Base-by-base conservation (phyloP, 2,888 invertebrate genomes). In the Eupithecia subfuscata region DNA sequence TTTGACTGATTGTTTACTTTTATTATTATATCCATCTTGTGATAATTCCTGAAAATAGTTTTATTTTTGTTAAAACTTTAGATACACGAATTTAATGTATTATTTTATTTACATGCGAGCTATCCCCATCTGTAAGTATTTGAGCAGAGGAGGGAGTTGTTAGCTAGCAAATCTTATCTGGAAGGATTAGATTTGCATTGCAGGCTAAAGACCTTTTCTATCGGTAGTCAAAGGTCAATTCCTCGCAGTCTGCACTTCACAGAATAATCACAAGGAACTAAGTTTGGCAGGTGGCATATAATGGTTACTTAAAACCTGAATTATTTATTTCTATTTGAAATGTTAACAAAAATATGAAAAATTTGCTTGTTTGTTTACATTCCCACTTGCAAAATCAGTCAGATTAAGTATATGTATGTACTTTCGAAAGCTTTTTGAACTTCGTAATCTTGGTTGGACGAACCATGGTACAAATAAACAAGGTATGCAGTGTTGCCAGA, bases 1-100 rank as follows among this genome's bases (percentile, higher is more conserved):
- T 91, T 95, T 2, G 95, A 93, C 84, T 95, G 95, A 84, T 94
- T 95, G 82, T 95, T 95, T 71, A 95, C 88, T 86, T 92, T 92
- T 73, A 95, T 89, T 72, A 95, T 83, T 70, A 92, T 85, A 80
- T 95, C 95, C 95, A 95, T 60, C 60, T 60, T 56, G 56, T 22
- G 22, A 5, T 6, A 14, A 6, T 60, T 60, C 14, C 25, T 60
- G 22, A 52, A n/a, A n/a, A 11, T 7, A 56, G n/a, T 22, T 9
- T 11, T 12, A 5, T 60, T 60, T 14, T 25, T 12, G 25, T 56
- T 22, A 11, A 22, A 56, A 56, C 60, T 60, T 25, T 5, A n/a
- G 0, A 2, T n/a, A 48, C 48, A 2, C n/a, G 16, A 11, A n/a
- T 56, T 56, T 56, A 22, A 2, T 52, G 22, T 56, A 56, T 18